phyloP scores from a whole-genome alignment of 2,888 invertebrate species.

The Eugnorisma glareosa region DNA sequence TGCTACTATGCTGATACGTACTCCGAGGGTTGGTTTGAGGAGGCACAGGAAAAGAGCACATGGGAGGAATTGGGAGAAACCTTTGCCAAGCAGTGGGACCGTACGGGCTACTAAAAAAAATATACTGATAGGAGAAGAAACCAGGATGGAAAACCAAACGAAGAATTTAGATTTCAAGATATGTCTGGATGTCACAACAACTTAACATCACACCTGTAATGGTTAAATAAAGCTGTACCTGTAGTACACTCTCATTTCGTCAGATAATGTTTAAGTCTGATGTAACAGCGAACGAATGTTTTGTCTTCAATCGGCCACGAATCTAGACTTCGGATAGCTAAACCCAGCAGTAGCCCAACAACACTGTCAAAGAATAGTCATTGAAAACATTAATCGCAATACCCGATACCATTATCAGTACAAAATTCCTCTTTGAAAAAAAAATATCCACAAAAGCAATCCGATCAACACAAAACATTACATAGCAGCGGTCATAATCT shows the following conservation, averaged over 20 bases:
- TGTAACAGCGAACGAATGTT: not conserved
- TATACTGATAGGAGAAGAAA: not conserved
- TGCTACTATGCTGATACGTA: too few relatives aligned
- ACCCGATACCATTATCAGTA: not conserved
- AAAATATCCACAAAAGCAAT: slow-evolving; percentile 32
- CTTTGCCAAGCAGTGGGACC: too few relatives aligned
- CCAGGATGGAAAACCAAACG: not conserved
- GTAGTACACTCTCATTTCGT: not conserved
- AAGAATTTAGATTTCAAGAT: not conserved
- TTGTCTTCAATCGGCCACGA: not conserved
- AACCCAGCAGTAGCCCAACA: not conserved
- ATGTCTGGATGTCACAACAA: not conserved
- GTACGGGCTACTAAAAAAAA: too few relatives aligned
- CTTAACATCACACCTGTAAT: not conserved
- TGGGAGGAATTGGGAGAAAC: too few relatives aligned
- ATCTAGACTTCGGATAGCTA: not conserved
- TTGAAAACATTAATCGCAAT: not conserved
- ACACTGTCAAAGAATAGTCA: not conserved
- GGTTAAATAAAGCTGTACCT: not conserved
- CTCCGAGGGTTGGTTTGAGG: too few relatives aligned
- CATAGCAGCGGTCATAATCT: slow-evolving; percentile 62
- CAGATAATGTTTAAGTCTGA: not conserved
- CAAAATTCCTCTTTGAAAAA: slow-evolving; percentile 8
- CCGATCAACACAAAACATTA: slow-evolving; percentile 47
- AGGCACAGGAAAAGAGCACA: too few relatives aligned